phyloP scores from a whole-genome alignment of 2,888 invertebrate species.

The Marronus borbonicus region DNA sequence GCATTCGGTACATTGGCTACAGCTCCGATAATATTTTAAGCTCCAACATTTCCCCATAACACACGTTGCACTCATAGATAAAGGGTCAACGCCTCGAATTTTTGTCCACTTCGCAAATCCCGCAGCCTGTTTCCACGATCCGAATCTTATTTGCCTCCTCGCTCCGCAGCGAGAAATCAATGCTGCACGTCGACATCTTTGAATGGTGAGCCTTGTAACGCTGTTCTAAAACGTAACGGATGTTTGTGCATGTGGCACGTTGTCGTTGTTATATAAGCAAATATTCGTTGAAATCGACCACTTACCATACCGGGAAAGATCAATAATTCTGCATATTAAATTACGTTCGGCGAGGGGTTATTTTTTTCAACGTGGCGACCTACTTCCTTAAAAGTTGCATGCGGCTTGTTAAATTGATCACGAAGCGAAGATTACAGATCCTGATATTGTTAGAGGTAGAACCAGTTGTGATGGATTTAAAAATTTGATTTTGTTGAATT shows the following conservation, averaged over 20 bases:
- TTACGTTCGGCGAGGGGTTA: not conserved
- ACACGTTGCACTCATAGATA: conserved; percentile 7
- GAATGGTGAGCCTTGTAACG: conserved; percentile 24
- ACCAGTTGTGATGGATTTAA: too few relatives aligned
- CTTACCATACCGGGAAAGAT: conserved; percentile 29
- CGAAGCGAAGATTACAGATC: too few relatives aligned
- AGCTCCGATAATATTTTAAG: conserved; percentile 8
- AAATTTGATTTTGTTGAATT: too few relatives aligned
- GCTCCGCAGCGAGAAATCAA: not conserved
- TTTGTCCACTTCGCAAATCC: conserved; percentile 30
- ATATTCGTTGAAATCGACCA: conserved; percentile 13
- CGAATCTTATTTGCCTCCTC: conserved; percentile 21
- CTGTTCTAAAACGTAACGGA: conserved; percentile 19
- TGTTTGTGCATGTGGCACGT: conserved; percentile 29
- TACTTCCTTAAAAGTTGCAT: not conserved
- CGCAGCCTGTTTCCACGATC: conserved; percentile 15
- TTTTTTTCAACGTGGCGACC: conserved; percentile 3
- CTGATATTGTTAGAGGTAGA: too few relatives aligned
- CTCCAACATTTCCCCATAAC: not conserved
- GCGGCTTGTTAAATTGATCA: too few relatives aligned
- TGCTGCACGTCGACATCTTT: conserved; percentile 15
- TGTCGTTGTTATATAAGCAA: conserved; percentile 19
- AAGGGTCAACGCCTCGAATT: conserved; percentile 36
- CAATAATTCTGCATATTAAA: conserved; percentile 35
- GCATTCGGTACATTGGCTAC: not conserved